Evolutionary conservation across 2,113 vertebrate species (phyloP).

Genomic region (Pseudopipra pipra): DNA sequence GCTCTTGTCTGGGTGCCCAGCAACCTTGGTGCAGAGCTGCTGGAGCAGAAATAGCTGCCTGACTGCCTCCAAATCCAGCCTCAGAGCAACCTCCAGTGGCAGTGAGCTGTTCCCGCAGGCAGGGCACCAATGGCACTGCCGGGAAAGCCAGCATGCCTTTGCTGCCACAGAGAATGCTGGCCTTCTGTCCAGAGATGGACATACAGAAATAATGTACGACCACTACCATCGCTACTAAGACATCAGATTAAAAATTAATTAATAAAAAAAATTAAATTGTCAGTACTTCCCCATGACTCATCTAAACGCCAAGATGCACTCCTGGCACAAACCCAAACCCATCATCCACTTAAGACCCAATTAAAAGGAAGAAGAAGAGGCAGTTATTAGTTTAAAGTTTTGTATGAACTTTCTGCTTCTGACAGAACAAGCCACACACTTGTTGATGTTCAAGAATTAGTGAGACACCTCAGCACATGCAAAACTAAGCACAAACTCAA

Average conservation of each 20-base stretch:
- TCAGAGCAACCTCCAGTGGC: slow-evolving; percentile 25
- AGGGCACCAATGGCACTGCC: fast-evolving
- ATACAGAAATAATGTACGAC: neutral
- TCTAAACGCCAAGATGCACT: neutral
- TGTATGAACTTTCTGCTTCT: neutral
- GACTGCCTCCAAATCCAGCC: neutral
- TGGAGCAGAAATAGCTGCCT: neutral
- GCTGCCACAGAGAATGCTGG: neutral
- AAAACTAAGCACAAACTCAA: neutral
- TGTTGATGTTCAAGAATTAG: neutral
- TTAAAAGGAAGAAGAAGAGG: neutral
- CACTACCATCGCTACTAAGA: neutral
- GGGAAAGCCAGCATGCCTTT: neutral
- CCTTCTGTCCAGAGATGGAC: neutral
- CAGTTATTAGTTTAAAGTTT: neutral
- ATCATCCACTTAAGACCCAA: neutral
- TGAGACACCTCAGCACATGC: neutral
- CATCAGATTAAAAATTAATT: neutral
- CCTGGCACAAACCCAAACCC: neutral
- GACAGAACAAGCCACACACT: neutral
- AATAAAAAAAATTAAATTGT: neutral
- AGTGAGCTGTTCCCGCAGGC: neutral
- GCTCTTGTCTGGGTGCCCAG: neutral
- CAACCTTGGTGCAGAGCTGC: neutral
- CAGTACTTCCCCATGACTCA: neutral